These are phyloP conservation scores for Amphilophus citrinellus DNA, from an alignment of 2,113 vertebrate species.

Conservation along the genomic window DNA sequence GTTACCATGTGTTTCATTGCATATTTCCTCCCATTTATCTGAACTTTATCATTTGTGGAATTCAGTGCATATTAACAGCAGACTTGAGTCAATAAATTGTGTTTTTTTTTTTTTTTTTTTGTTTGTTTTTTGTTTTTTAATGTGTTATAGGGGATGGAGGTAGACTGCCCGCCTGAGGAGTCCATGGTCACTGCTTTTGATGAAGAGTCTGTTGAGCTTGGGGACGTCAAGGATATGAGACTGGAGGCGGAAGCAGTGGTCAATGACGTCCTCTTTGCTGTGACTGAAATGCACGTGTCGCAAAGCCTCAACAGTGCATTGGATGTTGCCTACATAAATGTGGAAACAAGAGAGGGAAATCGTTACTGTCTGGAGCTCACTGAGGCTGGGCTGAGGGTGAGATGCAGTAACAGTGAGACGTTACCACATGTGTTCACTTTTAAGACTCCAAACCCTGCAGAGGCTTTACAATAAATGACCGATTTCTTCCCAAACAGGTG, in stretches of 20 bases:
- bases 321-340: constrained; percentile 94
- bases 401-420: background rate
- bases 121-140: no score
- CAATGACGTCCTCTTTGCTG: constrained; percentile 95
- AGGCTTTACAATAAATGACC: background rate
- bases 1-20: background rate
- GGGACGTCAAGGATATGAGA: constrained; percentile 95
- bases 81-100: background rate
- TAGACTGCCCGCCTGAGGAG: constrained; percentile 88
- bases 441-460: background rate
- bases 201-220: constrained; percentile 84
- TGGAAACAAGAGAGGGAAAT: constrained; percentile 92
- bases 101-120: no score
- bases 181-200: constrained; percentile 81
- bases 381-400: constrained; percentile 94
- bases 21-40: constrained; percentile 6
- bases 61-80: background rate
- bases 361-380: constrained; percentile 95
- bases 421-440: background rate
- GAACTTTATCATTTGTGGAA: background rate
- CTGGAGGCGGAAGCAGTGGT: constrained; percentile 95
- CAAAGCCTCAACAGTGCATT: constrained; percentile 86
- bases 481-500: constrained; percentile 80
- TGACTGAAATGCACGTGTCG: constrained; percentile 93
- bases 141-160: constrained; percentile 86